phyloP scores from a whole-genome alignment of 2,888 invertebrate species.

The Sphaeridia pumilis region DNA sequence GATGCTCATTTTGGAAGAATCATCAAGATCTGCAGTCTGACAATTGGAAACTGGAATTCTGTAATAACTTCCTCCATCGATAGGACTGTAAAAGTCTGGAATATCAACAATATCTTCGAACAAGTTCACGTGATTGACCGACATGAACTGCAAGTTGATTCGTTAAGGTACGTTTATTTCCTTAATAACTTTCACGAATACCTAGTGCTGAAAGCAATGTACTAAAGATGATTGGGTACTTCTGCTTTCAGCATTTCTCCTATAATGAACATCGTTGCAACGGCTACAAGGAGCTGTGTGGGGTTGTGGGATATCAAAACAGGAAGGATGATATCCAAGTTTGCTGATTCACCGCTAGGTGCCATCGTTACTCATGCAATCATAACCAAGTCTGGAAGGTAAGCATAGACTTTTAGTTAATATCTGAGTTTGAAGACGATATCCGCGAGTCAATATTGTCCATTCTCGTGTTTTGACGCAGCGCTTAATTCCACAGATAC shows the following conservation, averaged over 20 bases:
- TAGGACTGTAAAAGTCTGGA: slow-evolving; percentile 97
- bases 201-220: no score
- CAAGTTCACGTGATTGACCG: slow-evolving; percentile 91
- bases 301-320: slow-evolving; percentile 87
- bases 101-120: slow-evolving; percentile 96
- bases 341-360: slow-evolving; percentile 82
- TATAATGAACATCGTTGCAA: slow-evolving; percentile 69
- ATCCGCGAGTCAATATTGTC: neutral
- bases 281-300: slow-evolving; percentile 86
- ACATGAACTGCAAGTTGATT: slow-evolving; percentile 88
- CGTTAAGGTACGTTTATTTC: slow-evolving; percentile 56
- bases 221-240: neutral
- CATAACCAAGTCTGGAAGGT: slow-evolving; percentile 72
- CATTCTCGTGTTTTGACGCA: neutral
- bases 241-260: slow-evolving; percentile 55
- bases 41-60: slow-evolving; percentile 76
- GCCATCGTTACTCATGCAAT: slow-evolving; percentile 89
- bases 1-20: slow-evolving; percentile 97
- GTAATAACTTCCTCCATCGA: slow-evolving; percentile 95
- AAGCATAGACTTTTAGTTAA: slow-evolving; percentile 31
- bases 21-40: slow-evolving; percentile 76
- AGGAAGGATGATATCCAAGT: slow-evolving; percentile 69
- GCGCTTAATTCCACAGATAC: slow-evolving; percentile 42
- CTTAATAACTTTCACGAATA: neutral
- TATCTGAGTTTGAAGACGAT: neutral